A percentile compares a stretch with the other conserved stretches of the same genome.
Conservation (phyloP, 37 sponge, comb jelly and placozoan species). For the Dysidea cf. avara region DNA sequence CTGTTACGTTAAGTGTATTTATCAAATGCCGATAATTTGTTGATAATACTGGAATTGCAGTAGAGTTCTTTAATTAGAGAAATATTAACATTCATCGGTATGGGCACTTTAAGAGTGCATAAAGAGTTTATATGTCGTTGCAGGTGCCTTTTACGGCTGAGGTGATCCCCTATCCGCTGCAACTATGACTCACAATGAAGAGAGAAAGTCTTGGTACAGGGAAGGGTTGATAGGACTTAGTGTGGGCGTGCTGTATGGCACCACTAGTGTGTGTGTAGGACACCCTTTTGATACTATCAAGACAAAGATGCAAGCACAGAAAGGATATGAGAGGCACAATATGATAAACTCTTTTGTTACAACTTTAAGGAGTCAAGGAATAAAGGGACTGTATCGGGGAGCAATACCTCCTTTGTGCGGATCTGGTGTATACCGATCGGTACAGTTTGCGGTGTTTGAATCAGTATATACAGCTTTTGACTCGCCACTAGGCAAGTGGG, state of each 20-base stretch:
- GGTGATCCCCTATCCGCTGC: too few species aligned
- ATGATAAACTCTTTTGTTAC: constrained; percentile 80
- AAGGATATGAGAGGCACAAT: constrained; percentile 77
- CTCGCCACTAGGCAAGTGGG: constrained; percentile 28
- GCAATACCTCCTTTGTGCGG: constrained; percentile 89
- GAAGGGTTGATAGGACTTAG: constrained; percentile 88
- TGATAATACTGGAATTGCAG: too few species aligned
- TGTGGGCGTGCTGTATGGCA: constrained; percentile 97
- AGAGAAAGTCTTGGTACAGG: constrained; percentile 84
- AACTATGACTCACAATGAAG: constrained; percentile 94
- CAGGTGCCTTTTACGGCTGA: too few species aligned
- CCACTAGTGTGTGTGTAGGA: constrained; percentile 93
- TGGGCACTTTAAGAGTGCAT: too few species aligned
- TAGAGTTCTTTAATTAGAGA: too few species aligned
- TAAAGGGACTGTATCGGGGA: constrained; percentile 90
- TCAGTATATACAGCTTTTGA: constrained; percentile 72
- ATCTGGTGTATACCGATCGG: constrained; percentile 94
- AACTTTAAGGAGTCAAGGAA: constrained; percentile 76
- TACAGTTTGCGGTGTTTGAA: constrained; percentile 98
- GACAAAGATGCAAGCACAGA: constrained; percentile 99
- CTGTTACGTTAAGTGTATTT: too few species aligned
- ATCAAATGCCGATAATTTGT: too few species aligned
- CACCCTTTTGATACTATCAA: constrained; percentile 99
- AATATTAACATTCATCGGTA: too few species aligned
- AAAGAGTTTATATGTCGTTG: too few species aligned